Conservation (phyloP, 2,113 vertebrate species). For the Zeus faber region DNA sequence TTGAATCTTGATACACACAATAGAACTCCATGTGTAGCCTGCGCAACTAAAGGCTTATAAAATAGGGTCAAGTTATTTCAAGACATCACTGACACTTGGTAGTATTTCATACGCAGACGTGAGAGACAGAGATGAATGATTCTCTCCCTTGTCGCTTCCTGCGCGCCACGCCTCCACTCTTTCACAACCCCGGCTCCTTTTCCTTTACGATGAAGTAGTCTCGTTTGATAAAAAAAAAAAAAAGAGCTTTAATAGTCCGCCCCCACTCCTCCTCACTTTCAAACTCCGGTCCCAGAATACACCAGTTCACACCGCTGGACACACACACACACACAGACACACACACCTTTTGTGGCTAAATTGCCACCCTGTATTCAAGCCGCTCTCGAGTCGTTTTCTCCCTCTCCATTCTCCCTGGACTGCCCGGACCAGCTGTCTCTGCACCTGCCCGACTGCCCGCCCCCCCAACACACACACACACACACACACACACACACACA, state of each 20-base stretch:
- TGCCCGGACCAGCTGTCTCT: slow-evolving; percentile 76
- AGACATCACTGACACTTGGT: too few relatives aligned
- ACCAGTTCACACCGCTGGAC: not conserved
- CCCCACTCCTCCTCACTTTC: not conserved
- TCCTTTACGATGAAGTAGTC: too few relatives aligned
- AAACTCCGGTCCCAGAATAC: not conserved
- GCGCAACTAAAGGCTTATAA: too few relatives aligned
- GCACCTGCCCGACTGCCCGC: slow-evolving; percentile 72
- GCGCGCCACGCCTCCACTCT: too few relatives aligned
- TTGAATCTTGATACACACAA: too few relatives aligned
- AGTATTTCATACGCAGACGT: too few relatives aligned
- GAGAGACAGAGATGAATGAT: too few relatives aligned
- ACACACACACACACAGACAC: slow-evolving; percentile 24
- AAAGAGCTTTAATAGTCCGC: too few relatives aligned
- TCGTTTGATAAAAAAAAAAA: not conserved
- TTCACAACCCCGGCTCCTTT: not conserved
- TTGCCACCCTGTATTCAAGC: slow-evolving; percentile 41
- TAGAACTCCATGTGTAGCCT: too few relatives aligned
- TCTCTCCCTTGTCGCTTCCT: too few relatives aligned
- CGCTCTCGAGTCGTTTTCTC: not conserved
- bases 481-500: not conserved
- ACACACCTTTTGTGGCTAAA: slow-evolving; percentile 27
- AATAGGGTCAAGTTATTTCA: too few relatives aligned
- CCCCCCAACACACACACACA: slow-evolving; percentile 10
- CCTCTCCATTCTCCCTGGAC: slow-evolving; percentile 43